A percentile compares a stretch with the other conserved stretches of the same genome.
Evolutionary conservation across 2,113 vertebrate genomes (phyloP).

Genomic region (Struthio camelus): DNA sequence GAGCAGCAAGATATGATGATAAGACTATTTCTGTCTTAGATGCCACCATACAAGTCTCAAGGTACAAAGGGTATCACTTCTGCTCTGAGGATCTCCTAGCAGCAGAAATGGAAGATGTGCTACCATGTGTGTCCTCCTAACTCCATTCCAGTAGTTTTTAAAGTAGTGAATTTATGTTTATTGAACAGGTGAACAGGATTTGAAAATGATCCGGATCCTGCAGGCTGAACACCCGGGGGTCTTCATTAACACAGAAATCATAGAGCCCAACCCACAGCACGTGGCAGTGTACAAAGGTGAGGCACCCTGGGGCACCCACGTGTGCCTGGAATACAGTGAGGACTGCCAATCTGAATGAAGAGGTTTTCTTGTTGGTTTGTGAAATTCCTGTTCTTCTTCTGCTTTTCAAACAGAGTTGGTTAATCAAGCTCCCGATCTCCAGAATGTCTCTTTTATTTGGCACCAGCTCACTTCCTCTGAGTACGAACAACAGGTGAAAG

Average conservation of each 20-base stretch:
- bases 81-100: background rate
- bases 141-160: background rate
- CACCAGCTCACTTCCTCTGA: slow-evolving; percentile 62
- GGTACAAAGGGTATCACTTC: background rate
- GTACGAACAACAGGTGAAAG: slow-evolving; percentile 52
- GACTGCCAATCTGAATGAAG: rapidly evolving
- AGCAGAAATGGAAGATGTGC: background rate
- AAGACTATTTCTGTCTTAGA: background rate
- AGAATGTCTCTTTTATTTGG: slow-evolving; percentile 66
- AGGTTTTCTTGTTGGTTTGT: background rate
- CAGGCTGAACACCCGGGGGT: slow-evolving; percentile 75
- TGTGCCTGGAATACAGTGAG: background rate
- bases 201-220: slow-evolving; percentile 82
- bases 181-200: slow-evolving; percentile 80
- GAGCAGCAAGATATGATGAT: rapidly evolving
- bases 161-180: background rate
- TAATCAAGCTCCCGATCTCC: slow-evolving; percentile 45
- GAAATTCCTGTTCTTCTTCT: background rate
- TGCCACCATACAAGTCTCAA: background rate
- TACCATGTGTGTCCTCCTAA: background rate
- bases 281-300: slow-evolving; percentile 81
- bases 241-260: slow-evolving; percentile 80
- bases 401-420: slow-evolving; percentile 48
- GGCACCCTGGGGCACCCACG: background rate
- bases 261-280: slow-evolving; percentile 83